Percentiles rank a stretch among this genome's conserved stretches.
Evolutionary conservation across 1,140 invertebrate genomes (phyloP).

Genomic region (Drosophila ogumai): DNA sequence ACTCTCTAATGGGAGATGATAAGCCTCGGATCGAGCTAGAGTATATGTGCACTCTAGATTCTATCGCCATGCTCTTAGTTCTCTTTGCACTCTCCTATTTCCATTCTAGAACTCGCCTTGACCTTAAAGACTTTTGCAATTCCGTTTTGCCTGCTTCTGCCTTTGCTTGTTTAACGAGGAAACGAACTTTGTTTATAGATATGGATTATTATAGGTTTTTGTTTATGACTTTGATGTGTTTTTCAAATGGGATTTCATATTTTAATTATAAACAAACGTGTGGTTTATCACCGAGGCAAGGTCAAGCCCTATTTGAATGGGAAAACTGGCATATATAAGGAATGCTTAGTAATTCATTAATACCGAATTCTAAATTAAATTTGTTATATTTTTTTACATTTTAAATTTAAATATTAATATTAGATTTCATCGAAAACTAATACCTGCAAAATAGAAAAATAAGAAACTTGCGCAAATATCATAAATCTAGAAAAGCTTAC

Average conservation of each 20-base stretch:
- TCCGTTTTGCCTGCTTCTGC: constrained; percentile 33
- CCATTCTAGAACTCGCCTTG: constrained; percentile 44
- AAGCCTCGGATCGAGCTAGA: constrained; percentile 45
- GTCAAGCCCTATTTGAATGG: not conserved
- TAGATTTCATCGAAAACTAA: not conserved
- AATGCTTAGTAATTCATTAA: no score
- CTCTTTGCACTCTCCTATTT: constrained; percentile 26
- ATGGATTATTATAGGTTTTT: constrained; percentile 2
- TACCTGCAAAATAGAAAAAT: not conserved
- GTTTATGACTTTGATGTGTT: constrained; percentile 13
- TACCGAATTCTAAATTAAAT: not conserved
- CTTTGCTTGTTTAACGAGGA: constrained; percentile 3
- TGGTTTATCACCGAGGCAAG: not conserved
- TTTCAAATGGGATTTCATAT: constrained; percentile 10
- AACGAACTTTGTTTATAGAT: constrained; percentile 7
- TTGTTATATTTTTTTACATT: no score
- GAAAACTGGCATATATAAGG: not conserved
- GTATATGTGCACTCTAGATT: constrained; percentile 29
- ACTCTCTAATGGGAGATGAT: constrained; percentile 47
- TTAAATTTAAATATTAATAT: not conserved
- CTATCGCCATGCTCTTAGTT: constrained; percentile 16
- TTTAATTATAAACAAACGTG: constrained; percentile 2
- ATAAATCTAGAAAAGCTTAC: not conserved
- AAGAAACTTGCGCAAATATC: not conserved
- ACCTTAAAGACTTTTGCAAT: constrained; percentile 56